Evolutionary conservation across 2,797 vertebrate genomes (phyloP), one percentile per base, ranked within the genome.

Genomic region (Echeneis naucrates): DNA sequence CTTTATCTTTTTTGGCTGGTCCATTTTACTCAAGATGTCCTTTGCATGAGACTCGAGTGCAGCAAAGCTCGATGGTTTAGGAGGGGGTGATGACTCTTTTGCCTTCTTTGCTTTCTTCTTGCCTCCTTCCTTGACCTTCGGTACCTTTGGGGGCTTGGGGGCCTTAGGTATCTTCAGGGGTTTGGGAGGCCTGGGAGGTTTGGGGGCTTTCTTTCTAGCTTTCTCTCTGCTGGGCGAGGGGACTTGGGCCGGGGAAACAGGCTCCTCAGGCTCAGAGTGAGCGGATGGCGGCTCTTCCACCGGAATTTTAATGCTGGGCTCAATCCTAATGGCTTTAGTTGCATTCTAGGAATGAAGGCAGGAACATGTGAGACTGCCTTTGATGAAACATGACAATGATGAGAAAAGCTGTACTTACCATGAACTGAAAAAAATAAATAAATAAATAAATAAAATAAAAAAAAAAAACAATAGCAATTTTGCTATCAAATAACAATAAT

Each of bases 1-100:
- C 95, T 97, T 97, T 2, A 93, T 94, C 89, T 99, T 99, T 92
- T 98, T 99, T 65, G 96, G 95, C 5, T 97, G 97, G 85, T 99
- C 98, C 47, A 98, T 98, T 92, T 98, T 98, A 81, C 96, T 97
- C 69, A 98, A 81, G 14, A 97, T 97, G 85, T 99, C 97, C 87
- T 98, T 98, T 0, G 97, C 97, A 64, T 99, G 98, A 32, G 97
- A 97, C 92, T 99, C 98, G 0, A 98, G 94, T 66, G 97, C 93
- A 59, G 98, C 96, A 0, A 99, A 93, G 80, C 97, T 96, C 10
- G 97, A 98, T 67, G 96, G 96, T 83, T 93, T 94, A 61, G 96
- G 95, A 48, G 96, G 95, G 0, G 95, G 82, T 0, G 87, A 83
- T 2, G 87, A 77, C 70, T 99, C 98, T 75, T 97, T 97, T 0